Conservation (phyloP, 1,140 invertebrate genomes). For the Planococcus citri region DNA sequence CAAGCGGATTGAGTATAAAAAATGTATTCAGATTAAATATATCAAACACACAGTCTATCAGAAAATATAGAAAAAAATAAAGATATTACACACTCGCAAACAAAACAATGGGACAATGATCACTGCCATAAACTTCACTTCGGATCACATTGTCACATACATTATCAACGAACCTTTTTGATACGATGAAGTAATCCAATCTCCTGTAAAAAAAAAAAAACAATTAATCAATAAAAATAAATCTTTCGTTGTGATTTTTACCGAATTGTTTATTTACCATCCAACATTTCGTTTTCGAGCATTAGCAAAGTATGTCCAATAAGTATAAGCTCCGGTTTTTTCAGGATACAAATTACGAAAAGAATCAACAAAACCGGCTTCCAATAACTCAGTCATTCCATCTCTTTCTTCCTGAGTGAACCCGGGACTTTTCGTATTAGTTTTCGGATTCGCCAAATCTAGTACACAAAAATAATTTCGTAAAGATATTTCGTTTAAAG, state of each 20-base stretch:
- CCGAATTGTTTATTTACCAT: conserved; percentile 53
- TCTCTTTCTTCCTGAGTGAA: conserved; percentile 90
- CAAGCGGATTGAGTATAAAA: background rate
- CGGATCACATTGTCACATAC: conserved; percentile 71
- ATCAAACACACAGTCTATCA: background rate
- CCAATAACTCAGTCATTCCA: conserved; percentile 72
- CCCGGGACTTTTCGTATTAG: conserved; percentile 84
- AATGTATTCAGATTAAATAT: background rate
- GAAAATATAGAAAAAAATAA: background rate
- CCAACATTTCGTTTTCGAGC: conserved; percentile 80
- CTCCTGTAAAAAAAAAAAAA: conserved; percentile 51
- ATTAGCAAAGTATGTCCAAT: conserved; percentile 85
- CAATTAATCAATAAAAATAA: conserved; percentile 26
- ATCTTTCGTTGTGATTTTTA: too few relatives aligned
- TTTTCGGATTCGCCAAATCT: conserved; percentile 92
- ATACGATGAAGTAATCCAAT: conserved; percentile 88
- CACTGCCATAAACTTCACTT: conserved; percentile 63
- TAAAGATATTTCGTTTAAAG: background rate
- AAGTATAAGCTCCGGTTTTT: conserved; percentile 71
- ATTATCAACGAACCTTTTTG: conserved; percentile 57
- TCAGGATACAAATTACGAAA: conserved; percentile 83
- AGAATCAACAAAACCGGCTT: conserved; percentile 71
- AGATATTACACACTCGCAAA: conserved; percentile 37
- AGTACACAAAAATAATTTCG: conserved; percentile 23
- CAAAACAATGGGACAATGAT: conserved; percentile 74